These are phyloP conservation scores for Antidorcas marsupialis DNA, from an alignment of 2,113 vertebrate genomes.

Conservation along the genomic window DNA sequence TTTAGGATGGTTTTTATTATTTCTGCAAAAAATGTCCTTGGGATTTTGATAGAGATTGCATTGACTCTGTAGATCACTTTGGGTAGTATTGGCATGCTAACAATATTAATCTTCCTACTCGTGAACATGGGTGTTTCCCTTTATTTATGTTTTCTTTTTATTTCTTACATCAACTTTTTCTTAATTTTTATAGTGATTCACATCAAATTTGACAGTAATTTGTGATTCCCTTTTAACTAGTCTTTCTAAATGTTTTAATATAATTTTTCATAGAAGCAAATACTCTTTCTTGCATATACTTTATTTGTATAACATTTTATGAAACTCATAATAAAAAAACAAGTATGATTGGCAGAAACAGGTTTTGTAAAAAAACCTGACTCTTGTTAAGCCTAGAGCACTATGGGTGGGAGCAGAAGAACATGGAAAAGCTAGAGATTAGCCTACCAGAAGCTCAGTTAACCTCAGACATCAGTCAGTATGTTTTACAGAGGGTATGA, in stretches of 20 bases:
- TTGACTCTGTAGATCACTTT: neutral
- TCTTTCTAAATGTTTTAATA: slow-evolving; percentile 15
- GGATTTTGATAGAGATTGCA: neutral
- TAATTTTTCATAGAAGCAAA: neutral
- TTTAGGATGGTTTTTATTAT: neutral
- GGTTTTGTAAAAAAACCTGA: neutral
- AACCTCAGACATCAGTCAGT: neutral
- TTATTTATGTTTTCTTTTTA: neutral
- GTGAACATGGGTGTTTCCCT: neutral
- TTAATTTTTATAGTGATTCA: neutral
- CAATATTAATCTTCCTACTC: neutral
- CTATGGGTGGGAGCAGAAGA: neutral
- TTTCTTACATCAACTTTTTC: neutral
- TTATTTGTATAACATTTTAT: slow-evolving; percentile 11
- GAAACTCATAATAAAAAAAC: neutral
- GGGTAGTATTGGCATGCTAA: neutral
- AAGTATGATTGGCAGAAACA: slow-evolving; percentile 2
- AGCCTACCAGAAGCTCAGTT: neutral
- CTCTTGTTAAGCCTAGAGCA: neutral
- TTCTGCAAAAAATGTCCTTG: neutral
- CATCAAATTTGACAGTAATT: neutral
- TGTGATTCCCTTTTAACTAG: neutral
- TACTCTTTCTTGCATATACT: neutral
- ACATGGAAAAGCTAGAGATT: neutral
- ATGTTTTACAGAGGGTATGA: neutral